Percentiles rank a stretch among this genome's conserved stretches.
Conservation (phyloP, 2,888 invertebrate species). For the Euspilapteryx auroguttella region DNA sequence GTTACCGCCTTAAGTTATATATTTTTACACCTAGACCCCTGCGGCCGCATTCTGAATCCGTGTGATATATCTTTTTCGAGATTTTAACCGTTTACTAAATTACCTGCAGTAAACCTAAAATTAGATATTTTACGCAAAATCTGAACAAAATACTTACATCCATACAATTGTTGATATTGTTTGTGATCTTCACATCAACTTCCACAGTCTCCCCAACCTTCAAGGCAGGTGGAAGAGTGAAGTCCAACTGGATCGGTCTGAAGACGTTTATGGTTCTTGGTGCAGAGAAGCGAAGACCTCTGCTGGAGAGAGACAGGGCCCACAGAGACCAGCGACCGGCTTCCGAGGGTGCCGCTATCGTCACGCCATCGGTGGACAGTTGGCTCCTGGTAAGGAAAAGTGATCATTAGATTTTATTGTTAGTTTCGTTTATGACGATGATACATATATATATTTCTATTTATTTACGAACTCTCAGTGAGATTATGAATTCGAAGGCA, state of each 20-base stretch:
- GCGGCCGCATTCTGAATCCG: no score
- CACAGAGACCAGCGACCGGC: constrained; percentile 68
- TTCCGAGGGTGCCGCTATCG: constrained; percentile 62
- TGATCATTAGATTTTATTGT: background rate
- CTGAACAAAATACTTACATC: constrained; percentile 56
- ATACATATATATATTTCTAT: no score
- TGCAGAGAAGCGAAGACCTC: constrained; percentile 57
- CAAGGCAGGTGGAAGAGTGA: constrained; percentile 60
- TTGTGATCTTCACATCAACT: constrained; percentile 69
- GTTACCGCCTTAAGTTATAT: no score
- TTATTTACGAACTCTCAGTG: no score
- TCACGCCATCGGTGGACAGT: constrained; percentile 60
- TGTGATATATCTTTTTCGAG: no score
- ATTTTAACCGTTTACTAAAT: no score
- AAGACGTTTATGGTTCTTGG: constrained; percentile 64
- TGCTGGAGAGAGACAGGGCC: constrained; percentile 60
- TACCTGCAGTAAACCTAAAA: no score
- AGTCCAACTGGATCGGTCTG: constrained; percentile 65
- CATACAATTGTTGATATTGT: constrained; percentile 69
- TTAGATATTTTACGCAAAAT: no score
- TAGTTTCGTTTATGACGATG: background rate
- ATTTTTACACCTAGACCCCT: no score
- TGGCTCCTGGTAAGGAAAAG: constrained; percentile 37
- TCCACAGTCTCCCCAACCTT: constrained; percentile 67
- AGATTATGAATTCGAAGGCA: no score